Conservation (phyloP, 2,888 invertebrate species). For the Blera fallax region DNA sequence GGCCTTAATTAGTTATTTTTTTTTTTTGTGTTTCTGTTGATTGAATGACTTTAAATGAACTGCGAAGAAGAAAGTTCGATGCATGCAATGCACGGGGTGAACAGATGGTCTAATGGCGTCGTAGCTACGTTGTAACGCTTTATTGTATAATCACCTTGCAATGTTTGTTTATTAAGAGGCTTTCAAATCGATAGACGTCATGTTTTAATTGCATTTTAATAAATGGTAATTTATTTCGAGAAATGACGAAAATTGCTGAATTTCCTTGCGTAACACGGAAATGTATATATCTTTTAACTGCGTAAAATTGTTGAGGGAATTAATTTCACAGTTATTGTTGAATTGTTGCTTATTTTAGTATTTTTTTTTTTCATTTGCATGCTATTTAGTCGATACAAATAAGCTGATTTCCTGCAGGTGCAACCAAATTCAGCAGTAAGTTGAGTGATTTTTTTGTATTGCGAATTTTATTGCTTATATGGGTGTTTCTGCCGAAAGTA, state of each 20-base stretch:
- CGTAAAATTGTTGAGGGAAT: not conserved
- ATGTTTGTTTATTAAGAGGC: constrained; percentile 2
- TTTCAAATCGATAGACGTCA: constrained; percentile 16
- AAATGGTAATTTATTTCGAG: not conserved
- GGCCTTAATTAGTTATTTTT: constrained; percentile 54
- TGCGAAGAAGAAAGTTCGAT: constrained; percentile 44
- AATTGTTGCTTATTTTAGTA: not conserved
- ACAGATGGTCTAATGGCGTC: not conserved
- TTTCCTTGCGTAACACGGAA: not conserved
- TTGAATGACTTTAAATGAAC: constrained; percentile 54
- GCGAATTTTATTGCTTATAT: too few relatives aligned
- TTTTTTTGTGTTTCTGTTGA: not conserved
- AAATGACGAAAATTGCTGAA: not conserved
- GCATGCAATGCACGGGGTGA: constrained; percentile 15
- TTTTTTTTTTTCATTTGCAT: not conserved
- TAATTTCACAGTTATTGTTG: not conserved
- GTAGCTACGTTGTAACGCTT: not conserved
- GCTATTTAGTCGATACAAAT: not conserved
- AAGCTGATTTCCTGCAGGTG: too few relatives aligned
- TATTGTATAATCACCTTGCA: constrained; percentile 2
- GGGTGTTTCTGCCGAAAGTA: too few relatives aligned
- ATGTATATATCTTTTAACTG: not conserved
- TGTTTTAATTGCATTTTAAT: constrained; percentile 49
- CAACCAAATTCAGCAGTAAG: too few relatives aligned
- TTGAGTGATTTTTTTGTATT: too few relatives aligned